phyloP scores from a whole-genome alignment of 2,797 vertebrate genomes.

The Lepilemur septentrionalis region DNA sequence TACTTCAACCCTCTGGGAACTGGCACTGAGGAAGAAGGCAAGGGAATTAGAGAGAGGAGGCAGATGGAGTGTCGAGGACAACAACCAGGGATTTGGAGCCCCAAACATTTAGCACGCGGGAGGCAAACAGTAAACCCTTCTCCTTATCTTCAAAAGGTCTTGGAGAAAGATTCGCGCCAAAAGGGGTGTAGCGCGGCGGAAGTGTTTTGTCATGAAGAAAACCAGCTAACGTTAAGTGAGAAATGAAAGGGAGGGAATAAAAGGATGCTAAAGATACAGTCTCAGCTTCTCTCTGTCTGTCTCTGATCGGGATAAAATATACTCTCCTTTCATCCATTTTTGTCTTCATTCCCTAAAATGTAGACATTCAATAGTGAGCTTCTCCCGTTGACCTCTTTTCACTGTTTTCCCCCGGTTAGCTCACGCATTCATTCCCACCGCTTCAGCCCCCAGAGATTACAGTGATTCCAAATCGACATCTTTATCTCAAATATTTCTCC shows the following conservation, averaged over 20 bases:
- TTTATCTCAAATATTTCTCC: background rate
- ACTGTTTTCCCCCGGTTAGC: background rate
- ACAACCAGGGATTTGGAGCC: background rate
- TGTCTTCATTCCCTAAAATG: conserved; percentile 29
- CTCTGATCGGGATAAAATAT: background rate
- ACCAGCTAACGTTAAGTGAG: background rate
- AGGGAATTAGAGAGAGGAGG: background rate
- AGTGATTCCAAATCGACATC: background rate
- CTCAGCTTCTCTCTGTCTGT: background rate
- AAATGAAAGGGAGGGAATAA: conserved; percentile 6
- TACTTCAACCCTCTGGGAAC: background rate
- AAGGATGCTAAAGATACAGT: background rate
- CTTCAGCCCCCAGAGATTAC: background rate
- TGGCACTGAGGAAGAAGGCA: background rate
- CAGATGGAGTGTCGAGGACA: background rate
- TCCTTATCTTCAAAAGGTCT: background rate
- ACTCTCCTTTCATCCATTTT: background rate
- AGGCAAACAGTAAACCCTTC: background rate
- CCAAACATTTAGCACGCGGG: background rate
- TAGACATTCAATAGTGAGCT: background rate
- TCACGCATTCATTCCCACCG: background rate
- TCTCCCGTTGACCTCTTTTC: conserved; percentile 7
- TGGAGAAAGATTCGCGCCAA: background rate
- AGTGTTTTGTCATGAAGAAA: conserved; percentile 13
- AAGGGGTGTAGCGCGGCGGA: background rate